Conservation (phyloP, 2,113 vertebrate species). For the Dolichotis patagonum region DNA sequence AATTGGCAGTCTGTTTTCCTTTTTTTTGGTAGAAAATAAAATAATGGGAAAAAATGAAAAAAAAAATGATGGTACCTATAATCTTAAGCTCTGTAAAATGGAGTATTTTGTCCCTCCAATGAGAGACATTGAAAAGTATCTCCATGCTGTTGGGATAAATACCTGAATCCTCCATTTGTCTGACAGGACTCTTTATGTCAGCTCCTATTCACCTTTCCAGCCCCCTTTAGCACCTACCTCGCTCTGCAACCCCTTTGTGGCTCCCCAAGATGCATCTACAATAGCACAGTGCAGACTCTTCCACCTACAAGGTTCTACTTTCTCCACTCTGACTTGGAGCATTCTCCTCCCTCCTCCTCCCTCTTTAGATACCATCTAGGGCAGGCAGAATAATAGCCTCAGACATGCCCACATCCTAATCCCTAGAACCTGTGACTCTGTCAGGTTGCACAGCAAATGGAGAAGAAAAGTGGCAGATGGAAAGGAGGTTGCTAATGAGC, state of each 20-base stretch:
- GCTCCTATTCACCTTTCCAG: not conserved
- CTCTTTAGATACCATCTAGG: not conserved
- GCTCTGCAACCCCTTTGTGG: not conserved
- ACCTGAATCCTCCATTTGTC: not conserved
- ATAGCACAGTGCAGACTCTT: fast-evolving
- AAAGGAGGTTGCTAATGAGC: not conserved
- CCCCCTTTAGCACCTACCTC: not conserved
- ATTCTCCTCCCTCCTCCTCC: not conserved
- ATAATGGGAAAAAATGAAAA: too few relatives aligned
- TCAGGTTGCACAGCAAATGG: not conserved
- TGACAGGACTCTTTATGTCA: fast-evolving
- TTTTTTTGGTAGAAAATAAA: not conserved
- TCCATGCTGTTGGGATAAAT: not conserved
- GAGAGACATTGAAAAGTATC: not conserved
- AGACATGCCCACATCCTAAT: not conserved
- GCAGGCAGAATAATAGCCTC: not conserved
- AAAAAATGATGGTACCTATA: not conserved
- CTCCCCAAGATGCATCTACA: not conserved
- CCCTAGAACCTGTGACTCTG: not conserved
- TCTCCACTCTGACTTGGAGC: not conserved
- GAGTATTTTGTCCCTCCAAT: not conserved
- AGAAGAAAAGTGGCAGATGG: not conserved
- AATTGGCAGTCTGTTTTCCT: not conserved
- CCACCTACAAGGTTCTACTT: too few relatives aligned
- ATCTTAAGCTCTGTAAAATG: not conserved